Conservation (phyloP, 1,140 invertebrate species). For the Diabrotica virgifera region DNA sequence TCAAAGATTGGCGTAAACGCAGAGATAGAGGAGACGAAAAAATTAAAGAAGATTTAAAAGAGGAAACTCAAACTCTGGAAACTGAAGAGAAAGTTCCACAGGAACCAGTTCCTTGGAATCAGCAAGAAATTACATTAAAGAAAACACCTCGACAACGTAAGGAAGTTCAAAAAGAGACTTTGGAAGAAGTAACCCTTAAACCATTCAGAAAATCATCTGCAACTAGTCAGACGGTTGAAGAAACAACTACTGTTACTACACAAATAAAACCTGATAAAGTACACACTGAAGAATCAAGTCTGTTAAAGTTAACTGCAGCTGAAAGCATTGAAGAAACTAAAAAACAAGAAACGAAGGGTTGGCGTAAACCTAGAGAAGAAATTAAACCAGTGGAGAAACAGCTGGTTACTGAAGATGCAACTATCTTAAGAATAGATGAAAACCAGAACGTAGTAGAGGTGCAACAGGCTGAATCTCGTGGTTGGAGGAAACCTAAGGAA, state of each 20-base stretch:
- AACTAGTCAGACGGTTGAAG: conserved; percentile 8
- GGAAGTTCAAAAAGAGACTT: conserved; percentile 45
- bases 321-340: background rate
- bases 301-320: background rate
- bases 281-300: conserved; percentile 22
- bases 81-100: background rate
- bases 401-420: conserved; percentile 15
- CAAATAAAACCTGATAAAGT: background rate
- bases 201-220: conserved; percentile 33
- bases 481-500: conserved; percentile 7
- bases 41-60: background rate
- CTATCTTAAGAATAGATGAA: conserved; percentile 8
- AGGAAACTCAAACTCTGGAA: background rate
- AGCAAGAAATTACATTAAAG: conserved; percentile 49
- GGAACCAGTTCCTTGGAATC: conserved; percentile 47
- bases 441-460: background rate
- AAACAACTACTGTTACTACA: background rate
- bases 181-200: conserved; percentile 39
- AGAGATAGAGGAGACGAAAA: background rate
- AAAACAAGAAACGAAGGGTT: conserved; percentile 7
- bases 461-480: conserved; percentile 1
- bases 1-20: conserved; percentile 28
- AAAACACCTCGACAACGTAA: conserved; percentile 46
- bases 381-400: conserved; percentile 7
- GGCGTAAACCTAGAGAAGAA: conserved; percentile 8